Evolutionary conservation across 2,797 vertebrate genomes (phyloP), one percentile per base, ranked within the genome.

Genomic region (Percopsis omiscomaycus): DNA sequence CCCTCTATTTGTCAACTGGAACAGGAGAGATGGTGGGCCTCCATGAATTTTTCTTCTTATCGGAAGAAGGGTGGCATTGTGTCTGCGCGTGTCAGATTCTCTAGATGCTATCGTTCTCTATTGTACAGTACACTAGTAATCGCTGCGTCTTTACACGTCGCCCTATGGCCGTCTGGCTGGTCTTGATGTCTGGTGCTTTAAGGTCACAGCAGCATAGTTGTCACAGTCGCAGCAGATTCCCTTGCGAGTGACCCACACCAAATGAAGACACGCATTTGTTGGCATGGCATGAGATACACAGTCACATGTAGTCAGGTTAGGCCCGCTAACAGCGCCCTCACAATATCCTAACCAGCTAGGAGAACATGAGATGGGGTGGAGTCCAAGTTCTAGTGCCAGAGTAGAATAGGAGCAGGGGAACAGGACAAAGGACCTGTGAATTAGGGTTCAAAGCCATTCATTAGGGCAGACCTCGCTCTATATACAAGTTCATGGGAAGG

Each of bases 321-420:
- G 61, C 66, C 65, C 65, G 74, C 67, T 71, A 80, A 85, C 68
- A 48, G 67, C 74, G 83, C 60, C 46, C 66, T 22, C 15, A 0
- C 32, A 11, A 69, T 76, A 86, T 85, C 69, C 61, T 61, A 73
- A 42, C 28, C 58, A 78, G 71, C 58, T 56, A 66, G 46, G 69
- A 62, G 78, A 91, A 91, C 79, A 76, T 87, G 86, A 91, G 89
- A 88, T 71, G 77, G 85, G 86, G 87, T 84, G 87, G 86, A 86
- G 83, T 79, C 86, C 73, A 79, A 64, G 65, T 77, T 88, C 72
- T 79, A 42, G 74, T 67, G 80, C 22, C 27, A 32, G 46, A 66
- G 61, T 22, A 76, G 84, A 90, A 92, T 82, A 70, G 79, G 69
- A 85, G 75, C 67, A 72, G 73, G 50, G 74, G 77, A 68, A 55